Evolutionary conservation across 2,888 invertebrate species (phyloP).

Genomic region (Heliconius ethilla): DNA sequence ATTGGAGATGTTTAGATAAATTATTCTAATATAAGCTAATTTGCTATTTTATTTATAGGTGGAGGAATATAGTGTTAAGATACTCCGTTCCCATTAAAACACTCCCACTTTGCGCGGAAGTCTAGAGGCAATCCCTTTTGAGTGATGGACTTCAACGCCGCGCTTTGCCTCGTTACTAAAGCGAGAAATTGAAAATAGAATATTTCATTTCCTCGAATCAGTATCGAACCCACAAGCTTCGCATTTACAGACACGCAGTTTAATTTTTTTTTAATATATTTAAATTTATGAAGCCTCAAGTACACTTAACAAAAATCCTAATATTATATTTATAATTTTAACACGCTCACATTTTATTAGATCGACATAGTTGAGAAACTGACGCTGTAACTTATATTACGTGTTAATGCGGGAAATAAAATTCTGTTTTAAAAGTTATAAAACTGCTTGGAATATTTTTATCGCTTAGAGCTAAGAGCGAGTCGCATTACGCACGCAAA

Average conservation of each 20-base stretch:
- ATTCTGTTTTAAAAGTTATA: conserved; percentile 52
- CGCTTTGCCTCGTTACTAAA: no score
- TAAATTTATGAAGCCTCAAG: background rate
- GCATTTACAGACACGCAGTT: no score
- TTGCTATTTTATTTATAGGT: background rate
- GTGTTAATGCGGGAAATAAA: conserved; percentile 58
- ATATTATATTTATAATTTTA: background rate
- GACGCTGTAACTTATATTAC: conserved; percentile 50
- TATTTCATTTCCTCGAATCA: no score
- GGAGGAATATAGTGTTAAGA: no score
- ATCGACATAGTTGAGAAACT: background rate
- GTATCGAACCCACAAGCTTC: no score
- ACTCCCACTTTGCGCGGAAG: no score
- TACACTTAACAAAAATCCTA: background rate
- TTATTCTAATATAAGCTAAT: background rate
- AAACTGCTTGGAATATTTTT: conserved; percentile 56
- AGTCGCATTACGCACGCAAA: conserved; percentile 57
- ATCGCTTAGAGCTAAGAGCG: conserved; percentile 51
- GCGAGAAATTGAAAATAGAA: no score
- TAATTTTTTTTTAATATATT: no score
- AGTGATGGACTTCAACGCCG: no score
- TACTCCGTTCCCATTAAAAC: no score
- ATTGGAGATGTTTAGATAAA: background rate
- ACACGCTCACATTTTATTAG: background rate
- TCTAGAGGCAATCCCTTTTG: no score